These are phyloP conservation scores for Ellobius talpinus DNA, from an alignment of 2,113 vertebrate species.

Conservation along the genomic window DNA sequence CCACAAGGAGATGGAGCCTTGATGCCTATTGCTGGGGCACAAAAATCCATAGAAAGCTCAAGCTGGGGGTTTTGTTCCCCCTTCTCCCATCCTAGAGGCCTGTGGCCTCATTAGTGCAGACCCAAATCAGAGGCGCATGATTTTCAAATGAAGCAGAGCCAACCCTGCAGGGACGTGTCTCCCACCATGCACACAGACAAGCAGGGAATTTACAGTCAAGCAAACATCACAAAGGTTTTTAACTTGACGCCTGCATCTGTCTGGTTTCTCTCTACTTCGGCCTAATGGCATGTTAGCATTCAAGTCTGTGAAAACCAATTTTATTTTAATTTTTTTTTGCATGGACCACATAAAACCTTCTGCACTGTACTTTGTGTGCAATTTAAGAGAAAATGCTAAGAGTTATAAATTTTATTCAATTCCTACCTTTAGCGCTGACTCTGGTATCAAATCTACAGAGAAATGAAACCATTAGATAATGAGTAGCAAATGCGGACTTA, in stretches of 20 bases:
- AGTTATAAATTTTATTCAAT: background rate
- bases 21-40: background rate
- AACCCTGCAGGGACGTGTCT: accelerated
- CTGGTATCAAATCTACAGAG: background rate
- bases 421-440: background rate
- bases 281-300: background rate
- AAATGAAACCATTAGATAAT: background rate
- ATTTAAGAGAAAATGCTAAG: background rate
- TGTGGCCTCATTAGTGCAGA: background rate
- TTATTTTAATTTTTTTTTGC: no score
- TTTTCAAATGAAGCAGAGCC: background rate
- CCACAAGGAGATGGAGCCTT: background rate
- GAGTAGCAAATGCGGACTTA: background rate
- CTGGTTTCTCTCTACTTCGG: background rate
- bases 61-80: background rate
- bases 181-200: background rate
- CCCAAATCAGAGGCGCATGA: background rate
- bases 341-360: background rate
- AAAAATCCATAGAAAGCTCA: no score
- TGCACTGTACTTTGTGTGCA: background rate
- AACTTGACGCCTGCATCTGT: background rate
- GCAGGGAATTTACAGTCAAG: background rate
- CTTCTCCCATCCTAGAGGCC: background rate
- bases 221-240: background rate
- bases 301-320: background rate